Conservation (phyloP, 2,113 vertebrate genomes). For the human region GRCh38 chr3:147610501-147611000, state of each 20-base stretch:
- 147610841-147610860: not conserved
- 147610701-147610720: not conserved
- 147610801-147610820: not conserved
- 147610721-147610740: not conserved
- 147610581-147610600: not conserved
- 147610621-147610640: not conserved
- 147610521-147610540: not conserved
- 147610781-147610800: not conserved
- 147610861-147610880: not conserved
- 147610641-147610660: not conserved
- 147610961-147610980: not conserved
- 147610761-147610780: not conserved
- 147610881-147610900: not conserved
- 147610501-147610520: not conserved
- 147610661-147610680: not conserved
- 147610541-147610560: not conserved
- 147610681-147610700: not conserved
- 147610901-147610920: not conserved
- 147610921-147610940: not conserved
- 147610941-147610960: not conserved
- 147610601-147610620: not conserved
- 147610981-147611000: not conserved
- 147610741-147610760: not conserved
- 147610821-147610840: not conserved
- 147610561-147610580: not conserved